Base-by-base conservation (phyloP, 2,888 invertebrate genomes). In the Drosophila seclusa region DNA sequence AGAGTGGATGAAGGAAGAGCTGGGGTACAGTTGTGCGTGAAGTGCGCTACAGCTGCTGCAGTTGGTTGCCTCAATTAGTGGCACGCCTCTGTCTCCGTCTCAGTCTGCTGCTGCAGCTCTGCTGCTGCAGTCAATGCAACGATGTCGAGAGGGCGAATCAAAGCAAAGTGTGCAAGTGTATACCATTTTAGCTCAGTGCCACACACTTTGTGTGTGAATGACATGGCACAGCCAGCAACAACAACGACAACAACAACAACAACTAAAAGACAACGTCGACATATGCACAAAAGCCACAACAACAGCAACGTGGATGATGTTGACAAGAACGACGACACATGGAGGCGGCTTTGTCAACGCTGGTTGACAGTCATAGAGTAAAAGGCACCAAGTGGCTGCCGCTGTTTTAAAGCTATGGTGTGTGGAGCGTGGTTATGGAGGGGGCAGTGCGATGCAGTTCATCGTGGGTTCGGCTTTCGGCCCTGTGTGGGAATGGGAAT, bases 161-260 rank as follows among this genome's bases (percentile, higher is more conserved):
- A 78, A 78, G 82, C 75, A 76, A 82, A 80, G 84, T 87, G 88
- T 80, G 82, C 84, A 81, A 82, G 84, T 82, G 83, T 80, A 80
- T 87, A 83, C 84, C 84, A 85, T 85, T 87, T 87, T 84, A 82
- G 84, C 74, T 76, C 67, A 74, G 73, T 82, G 83, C 73, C 84
- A 48, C 84, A 88, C 85, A 88, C 85, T 85, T 83, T 86, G 87
- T 85, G 84, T 85, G 84, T 88, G 89, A 83, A 88, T 85, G 89
- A 85, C 85, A 85, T 86, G 85, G 77, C 83, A 73, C 79, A 82
- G 78, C 81, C 78, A 70, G 68, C 57, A 60, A 80, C 78, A 62
- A 24, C 58, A 54, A 11, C 73, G 50, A 38, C 71, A 64, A 40
- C 67, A n/a, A 11, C 67, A 68, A 29, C 69, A 57, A 45, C 71